A percentile compares a stretch with the other conserved stretches of the same genome.
Evolutionary conservation across 2,888 invertebrate genomes (phyloP).

Genomic region (Cylloceria caligata): DNA sequence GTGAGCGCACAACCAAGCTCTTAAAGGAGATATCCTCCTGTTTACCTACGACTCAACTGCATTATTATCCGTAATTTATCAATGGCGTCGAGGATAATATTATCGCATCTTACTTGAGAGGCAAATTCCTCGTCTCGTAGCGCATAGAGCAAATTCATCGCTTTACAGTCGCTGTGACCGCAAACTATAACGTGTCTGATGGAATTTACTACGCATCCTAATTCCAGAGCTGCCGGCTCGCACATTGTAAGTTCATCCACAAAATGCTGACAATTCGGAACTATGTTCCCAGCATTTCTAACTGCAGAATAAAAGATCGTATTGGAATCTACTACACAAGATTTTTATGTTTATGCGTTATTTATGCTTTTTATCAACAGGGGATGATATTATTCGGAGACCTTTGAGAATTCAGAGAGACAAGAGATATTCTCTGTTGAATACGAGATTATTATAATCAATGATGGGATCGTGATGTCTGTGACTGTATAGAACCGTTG

Average conservation of each 20-base stretch:
- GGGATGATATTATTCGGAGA: conserved; percentile 45
- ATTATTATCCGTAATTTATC: not conserved
- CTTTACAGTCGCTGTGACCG: conserved; percentile 99
- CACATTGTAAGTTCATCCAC: conserved; percentile 95
- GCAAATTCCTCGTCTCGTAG: conserved; percentile 92
- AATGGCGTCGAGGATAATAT: not conserved
- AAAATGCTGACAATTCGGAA: conserved; percentile 96
- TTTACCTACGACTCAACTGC: conserved; percentile 86
- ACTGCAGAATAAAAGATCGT: conserved; percentile 87
- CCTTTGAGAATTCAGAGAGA: conserved; percentile 33
- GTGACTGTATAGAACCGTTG: conserved; percentile 34
- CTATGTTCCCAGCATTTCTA: conserved; percentile 97
- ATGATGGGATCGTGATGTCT: conserved; percentile 43
- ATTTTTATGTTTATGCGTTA: not conserved
- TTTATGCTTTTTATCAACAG: not conserved
- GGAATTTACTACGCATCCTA: conserved; percentile 96
- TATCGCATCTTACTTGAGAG: conserved; percentile 85
- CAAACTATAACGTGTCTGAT: conserved; percentile 97
- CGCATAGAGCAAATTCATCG: conserved; percentile 96
- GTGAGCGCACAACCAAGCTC: conserved; percentile 96
- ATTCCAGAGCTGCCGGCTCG: conserved; percentile 97
- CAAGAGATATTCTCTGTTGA: conserved; percentile 1
- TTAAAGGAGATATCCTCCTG: conserved; percentile 93
- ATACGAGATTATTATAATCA: conserved; percentile 6
- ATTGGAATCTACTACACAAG: not conserved